Evolutionary conservation across 64 coral and sea anemone genomes (phyloP).

Genomic region (Dendrophyllia cribrosa): DNA sequence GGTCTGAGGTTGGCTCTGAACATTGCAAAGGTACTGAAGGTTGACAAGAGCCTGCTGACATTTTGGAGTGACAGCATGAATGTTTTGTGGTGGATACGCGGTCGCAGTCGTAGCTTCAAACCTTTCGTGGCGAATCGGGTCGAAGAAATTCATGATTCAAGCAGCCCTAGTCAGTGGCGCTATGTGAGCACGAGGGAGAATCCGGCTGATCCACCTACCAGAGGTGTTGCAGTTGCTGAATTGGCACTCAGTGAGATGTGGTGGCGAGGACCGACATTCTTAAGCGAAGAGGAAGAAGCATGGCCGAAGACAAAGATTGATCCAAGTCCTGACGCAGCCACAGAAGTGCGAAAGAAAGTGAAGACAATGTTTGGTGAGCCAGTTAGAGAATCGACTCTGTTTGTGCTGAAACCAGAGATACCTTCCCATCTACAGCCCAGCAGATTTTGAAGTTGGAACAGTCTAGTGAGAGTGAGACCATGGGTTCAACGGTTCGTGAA

Average conservation of each 20-base stretch:
- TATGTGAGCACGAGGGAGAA: slow-evolving; percentile 28
- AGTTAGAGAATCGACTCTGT: neutral
- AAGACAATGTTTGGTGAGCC: neutral
- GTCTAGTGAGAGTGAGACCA: slow-evolving; percentile 49
- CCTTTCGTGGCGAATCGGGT: neutral
- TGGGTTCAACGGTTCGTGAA: slow-evolving; percentile 53
- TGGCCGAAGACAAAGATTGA: neutral
- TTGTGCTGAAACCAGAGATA: neutral
- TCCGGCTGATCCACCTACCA: slow-evolving; percentile 49
- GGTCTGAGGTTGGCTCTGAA: neutral
- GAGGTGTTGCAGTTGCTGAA: neutral
- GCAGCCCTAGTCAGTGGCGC: slow-evolving; percentile 37
- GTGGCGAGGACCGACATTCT: neutral
- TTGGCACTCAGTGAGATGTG: too few relatives aligned
- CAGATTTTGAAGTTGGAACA: slow-evolving; percentile 43
- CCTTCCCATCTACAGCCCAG: slow-evolving; percentile 3
- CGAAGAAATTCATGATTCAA: slow-evolving; percentile 41
- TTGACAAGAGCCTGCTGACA: neutral
- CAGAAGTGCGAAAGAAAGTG: neutral
- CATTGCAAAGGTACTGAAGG: neutral
- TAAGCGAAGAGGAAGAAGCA: neutral
- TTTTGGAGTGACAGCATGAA: slow-evolving; percentile 65
- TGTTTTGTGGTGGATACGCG: neutral
- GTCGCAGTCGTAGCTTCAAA: neutral
- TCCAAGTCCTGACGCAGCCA: slow-evolving; percentile 7